Conservation (phyloP, 2,888 invertebrate species). For the Tetheella fluctuosa region DNA sequence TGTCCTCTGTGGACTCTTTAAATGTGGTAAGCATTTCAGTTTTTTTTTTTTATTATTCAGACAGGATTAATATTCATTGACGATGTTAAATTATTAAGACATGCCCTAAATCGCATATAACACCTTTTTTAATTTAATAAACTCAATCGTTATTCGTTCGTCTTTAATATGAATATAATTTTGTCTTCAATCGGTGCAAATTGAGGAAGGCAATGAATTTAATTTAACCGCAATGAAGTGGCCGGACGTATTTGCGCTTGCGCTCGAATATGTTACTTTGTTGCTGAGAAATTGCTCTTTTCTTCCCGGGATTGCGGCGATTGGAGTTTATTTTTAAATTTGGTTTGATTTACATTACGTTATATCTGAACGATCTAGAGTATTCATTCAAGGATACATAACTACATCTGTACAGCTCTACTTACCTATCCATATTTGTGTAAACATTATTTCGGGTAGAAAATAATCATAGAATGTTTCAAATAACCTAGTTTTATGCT, state of each 20-base stretch:
- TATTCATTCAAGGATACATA: constrained; percentile 22
- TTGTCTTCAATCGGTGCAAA: too few species aligned
- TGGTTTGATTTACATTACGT: constrained; percentile 20
- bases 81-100: too few species aligned
- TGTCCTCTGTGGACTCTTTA: constrained; percentile 51
- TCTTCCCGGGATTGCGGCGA: constrained; percentile 22
- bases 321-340: constrained; percentile 37
- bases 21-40: constrained; percentile 53
- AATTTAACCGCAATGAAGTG: background rate
- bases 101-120: too few species aligned
- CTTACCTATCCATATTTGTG: background rate
- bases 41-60: background rate
- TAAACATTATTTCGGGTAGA: background rate
- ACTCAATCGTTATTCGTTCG: background rate
- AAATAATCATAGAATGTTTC: too few species aligned
- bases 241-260: background rate
- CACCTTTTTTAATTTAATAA: background rate
- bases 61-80: too few species aligned
- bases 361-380: constrained; percentile 29
- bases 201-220: too few species aligned
- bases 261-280: background rate
- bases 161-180: too few species aligned
- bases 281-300: background rate
- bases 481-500: too few species aligned
- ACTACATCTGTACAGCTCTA: constrained; percentile 15